Conservation (phyloP, 2,113 vertebrate species). For the Smithornis capensis region DNA sequence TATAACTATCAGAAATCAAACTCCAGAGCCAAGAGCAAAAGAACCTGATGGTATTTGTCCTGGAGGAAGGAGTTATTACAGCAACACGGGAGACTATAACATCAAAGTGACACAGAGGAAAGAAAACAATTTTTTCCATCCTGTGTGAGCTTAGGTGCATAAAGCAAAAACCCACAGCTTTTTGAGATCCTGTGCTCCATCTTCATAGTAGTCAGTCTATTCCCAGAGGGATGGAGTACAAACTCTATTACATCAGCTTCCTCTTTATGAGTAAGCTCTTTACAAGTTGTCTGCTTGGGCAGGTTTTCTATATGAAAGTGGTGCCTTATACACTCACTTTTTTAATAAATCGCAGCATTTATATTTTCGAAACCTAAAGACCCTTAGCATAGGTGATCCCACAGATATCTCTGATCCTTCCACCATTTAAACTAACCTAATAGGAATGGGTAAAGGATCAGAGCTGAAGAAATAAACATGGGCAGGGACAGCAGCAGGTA, state of each 20-base stretch:
- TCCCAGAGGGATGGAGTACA: background rate
- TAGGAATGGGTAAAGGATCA: background rate
- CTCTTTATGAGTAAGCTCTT: background rate
- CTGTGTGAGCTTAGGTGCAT: background rate
- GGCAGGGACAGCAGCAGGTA: background rate
- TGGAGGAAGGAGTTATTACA: background rate
- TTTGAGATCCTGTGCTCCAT: background rate
- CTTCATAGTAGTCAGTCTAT: background rate
- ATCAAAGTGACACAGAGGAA: background rate
- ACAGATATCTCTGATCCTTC: background rate
- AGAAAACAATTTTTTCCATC: background rate
- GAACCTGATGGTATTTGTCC: background rate
- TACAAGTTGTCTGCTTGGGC: background rate
- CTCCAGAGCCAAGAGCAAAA: background rate
- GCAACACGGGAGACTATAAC: background rate
- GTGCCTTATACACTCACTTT: background rate
- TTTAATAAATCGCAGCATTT: background rate
- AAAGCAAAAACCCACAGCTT: background rate
- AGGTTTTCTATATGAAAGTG: background rate
- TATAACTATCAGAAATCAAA: background rate
- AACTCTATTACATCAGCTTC: background rate
- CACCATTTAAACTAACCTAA: background rate
- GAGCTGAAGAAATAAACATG: background rate
- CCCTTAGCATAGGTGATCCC: background rate
- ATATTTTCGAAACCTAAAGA: background rate